Percentiles rank a stretch among this genome's conserved stretches.
Evolutionary conservation across 1,140 invertebrate genomes (phyloP).

Genomic region (Zaprionus camerounensis): DNA sequence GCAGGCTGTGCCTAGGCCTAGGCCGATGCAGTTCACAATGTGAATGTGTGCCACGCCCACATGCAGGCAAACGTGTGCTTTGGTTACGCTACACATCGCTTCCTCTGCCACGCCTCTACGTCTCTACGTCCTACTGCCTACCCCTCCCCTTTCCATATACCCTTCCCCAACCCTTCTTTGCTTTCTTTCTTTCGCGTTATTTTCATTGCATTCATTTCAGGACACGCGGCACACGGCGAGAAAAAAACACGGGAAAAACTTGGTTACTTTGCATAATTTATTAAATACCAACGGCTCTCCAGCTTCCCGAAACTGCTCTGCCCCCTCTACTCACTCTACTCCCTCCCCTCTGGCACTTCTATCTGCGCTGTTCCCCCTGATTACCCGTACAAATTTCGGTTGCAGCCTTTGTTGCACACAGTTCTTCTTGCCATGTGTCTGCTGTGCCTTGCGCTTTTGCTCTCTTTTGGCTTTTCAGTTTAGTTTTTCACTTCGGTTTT

Average conservation of each 20-base stretch:
- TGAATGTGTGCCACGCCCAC: conserved; percentile 24
- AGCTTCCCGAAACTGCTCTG: background rate
- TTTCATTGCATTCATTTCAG: conserved; percentile 44
- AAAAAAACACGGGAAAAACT: conserved; percentile 29
- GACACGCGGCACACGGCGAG: background rate
- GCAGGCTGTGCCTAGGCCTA: conserved; percentile 14
- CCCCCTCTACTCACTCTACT: background rate
- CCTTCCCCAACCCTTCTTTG: background rate
- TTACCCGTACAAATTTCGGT: background rate
- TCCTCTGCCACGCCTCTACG: background rate
- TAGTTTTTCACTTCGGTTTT: conserved; percentile 3
- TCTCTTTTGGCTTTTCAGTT: conserved; percentile 17
- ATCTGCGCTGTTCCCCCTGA: background rate
- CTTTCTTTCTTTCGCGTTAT: conserved; percentile 17
- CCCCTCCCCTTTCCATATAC: too few species aligned
- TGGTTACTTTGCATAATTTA: conserved; percentile 69
- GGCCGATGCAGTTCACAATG: conserved; percentile 40
- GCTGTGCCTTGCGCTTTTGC: conserved; percentile 41
- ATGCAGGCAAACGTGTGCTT: conserved; percentile 17
- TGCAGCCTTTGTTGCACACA: conserved; percentile 34
- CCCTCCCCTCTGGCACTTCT: background rate
- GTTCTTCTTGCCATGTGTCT: conserved; percentile 16
- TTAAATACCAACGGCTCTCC: conserved; percentile 48
- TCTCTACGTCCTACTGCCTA: background rate
- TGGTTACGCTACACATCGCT: background rate